These are phyloP conservation scores for Aporrectodea caliginosa DNA, from an alignment of 1,140 invertebrate species.

Conservation along the genomic window DNA sequence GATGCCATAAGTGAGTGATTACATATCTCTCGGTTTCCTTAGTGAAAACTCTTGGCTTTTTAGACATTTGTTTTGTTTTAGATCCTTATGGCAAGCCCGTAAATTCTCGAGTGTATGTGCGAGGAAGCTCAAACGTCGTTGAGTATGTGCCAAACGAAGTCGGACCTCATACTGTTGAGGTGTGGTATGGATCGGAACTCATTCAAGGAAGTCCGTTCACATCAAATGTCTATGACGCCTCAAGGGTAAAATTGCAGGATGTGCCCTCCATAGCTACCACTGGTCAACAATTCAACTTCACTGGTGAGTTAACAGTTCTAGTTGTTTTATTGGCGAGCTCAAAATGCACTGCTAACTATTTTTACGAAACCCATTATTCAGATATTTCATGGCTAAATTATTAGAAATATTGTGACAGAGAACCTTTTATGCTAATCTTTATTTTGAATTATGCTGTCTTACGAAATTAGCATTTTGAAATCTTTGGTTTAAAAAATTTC, in stretches of 20 bases:
- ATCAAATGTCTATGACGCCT: constrained; percentile 86
- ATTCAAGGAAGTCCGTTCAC: constrained; percentile 89
- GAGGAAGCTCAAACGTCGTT: background rate
- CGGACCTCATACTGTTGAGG: constrained; percentile 60
- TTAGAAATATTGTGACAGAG: no score
- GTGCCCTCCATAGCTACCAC: constrained; percentile 53
- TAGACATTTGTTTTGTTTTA: background rate
- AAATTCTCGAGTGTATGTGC: background rate
- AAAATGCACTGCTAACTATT: no score
- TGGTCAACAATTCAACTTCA: constrained; percentile 46
- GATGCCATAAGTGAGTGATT: no score
- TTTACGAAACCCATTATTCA: no score
- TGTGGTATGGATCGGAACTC: constrained; percentile 50
- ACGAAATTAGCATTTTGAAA: no score
- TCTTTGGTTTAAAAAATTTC: no score
- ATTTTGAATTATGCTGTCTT: no score
- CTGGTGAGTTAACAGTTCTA: constrained; percentile 54
- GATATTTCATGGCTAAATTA: no score
- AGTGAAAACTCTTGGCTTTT: no score
- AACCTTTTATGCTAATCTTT: no score
- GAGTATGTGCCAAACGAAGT: background rate
- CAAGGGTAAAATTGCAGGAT: constrained; percentile 60
- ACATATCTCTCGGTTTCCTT: no score
- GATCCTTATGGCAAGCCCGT: background rate
- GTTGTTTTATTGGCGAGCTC: no score